Base-by-base conservation (phyloP, 2,888 invertebrate genomes). In the Tetragonula carbonaria region DNA sequence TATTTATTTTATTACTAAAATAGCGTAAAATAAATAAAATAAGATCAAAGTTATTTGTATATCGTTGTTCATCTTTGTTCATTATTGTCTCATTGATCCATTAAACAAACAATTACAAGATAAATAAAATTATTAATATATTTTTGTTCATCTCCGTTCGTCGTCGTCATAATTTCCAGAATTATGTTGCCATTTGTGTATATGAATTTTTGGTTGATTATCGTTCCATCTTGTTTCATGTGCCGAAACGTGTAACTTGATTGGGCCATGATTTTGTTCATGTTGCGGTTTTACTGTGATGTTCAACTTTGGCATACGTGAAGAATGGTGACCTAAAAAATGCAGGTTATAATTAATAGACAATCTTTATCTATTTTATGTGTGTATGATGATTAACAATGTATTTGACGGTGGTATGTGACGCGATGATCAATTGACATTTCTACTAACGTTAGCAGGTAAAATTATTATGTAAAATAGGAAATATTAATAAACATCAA, bases 321-420 rank as follows among this genome's bases (percentile, higher is more conserved):
- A 51, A 18, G 67, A 33, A 88, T 91, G 65, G 87, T 90, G 33
- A 91, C 92, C 71, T 94, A 87, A 3, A 92, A 86, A 67, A 11
- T 28, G 21, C 16, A 66, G 2, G 4, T 18, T 45, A 14, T 23
- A 2, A 1, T 45, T 28, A 16, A n/a, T 23, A 1, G 14, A 13
- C 3, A 0, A 8, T 14, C 6, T 23, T 3, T 4, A 2, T 3
- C 13, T 11, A 6, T n/a, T 8, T 21, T 18, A 14, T 28, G 28
- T 2, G 18, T 8, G 45, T 45, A 45, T 8, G 16, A 18, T 8
- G 8, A 18, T 18, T 28, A 28, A 23, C 16, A 23, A 1, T 28
- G 28, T 23, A 23, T 23, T 16, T 4, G 14, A 14, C n/a, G 8
- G 8, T 8, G 23, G 14, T 62, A 23, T 16, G 14, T 23, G 62